Conservation (phyloP, 2,888 invertebrate species). For the Apantesis nais region DNA sequence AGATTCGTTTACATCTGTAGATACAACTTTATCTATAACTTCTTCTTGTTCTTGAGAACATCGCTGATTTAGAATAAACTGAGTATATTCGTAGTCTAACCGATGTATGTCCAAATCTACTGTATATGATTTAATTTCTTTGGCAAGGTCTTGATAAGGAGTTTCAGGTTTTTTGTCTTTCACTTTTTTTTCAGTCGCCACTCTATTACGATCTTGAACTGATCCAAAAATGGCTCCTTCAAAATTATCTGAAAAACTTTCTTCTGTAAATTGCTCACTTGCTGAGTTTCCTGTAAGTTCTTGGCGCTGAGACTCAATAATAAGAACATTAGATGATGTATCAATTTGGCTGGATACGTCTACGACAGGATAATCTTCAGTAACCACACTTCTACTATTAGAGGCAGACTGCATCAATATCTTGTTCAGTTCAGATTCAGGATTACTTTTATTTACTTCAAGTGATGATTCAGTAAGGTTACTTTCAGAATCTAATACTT, state of each 20-base stretch:
- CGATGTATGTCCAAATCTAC: conserved; percentile 65
- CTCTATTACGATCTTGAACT: conserved; percentile 83
- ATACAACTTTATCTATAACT: neutral
- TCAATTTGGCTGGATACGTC: neutral
- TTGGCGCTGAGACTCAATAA: conserved; percentile 4
- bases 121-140: conserved; percentile 73
- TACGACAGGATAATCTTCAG: neutral
- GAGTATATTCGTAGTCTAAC: conserved; percentile 67
- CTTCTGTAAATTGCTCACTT: conserved; percentile 41
- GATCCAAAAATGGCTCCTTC: conserved; percentile 88
- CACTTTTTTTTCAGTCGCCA: conserved; percentile 37
- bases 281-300: neutral
- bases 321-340: neutral
- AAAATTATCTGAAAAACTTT: conserved; percentile 56
- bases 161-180: conserved; percentile 47
- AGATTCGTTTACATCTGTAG: neutral
- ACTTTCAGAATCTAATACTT: conserved; percentile 14
- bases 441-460: conserved; percentile 1
- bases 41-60: conserved; percentile 19
- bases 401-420: neutral
- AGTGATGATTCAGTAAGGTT: conserved; percentile 1
- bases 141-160: conserved; percentile 67
- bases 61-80: conserved; percentile 52
- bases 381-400: neutral
- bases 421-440: neutral